Conservation (phyloP, 53 echinoderm and acorn worm genomes). For the Hippasteria phrygiana region DNA sequence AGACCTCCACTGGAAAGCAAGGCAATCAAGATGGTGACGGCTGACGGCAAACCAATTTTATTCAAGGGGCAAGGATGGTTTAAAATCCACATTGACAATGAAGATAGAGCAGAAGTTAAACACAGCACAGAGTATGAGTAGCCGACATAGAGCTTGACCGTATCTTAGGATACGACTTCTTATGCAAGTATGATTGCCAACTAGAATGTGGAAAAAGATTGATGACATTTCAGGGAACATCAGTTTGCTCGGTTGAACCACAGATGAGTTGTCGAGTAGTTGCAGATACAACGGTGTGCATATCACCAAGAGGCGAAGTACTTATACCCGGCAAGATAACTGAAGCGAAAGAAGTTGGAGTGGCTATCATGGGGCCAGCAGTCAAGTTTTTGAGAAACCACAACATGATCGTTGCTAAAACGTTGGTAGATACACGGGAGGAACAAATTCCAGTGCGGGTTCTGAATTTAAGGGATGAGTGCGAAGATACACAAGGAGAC, state of each 20-base stretch:
- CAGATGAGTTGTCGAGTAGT: background rate
- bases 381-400: background rate
- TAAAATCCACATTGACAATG: no score
- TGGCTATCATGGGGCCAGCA: background rate
- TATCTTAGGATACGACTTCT: slow-evolving; percentile 69
- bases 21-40: no score
- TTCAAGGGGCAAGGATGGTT: no score
- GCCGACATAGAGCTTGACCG: slow-evolving; percentile 65
- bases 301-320: slow-evolving; percentile 1
- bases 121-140: slow-evolving; percentile 51
- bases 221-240: background rate
- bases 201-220: slow-evolving; percentile 1
- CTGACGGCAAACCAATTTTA: no score
- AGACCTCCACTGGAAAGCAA: no score
- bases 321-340: background rate
- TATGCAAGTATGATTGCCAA: slow-evolving; percentile 45
- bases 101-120: no score
- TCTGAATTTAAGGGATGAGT: slow-evolving; percentile 14
- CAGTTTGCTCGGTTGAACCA: background rate
- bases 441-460: slow-evolving; percentile 31
- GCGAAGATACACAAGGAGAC: slow-evolving; percentile 11
- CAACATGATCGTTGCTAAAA: background rate
- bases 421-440: background rate
- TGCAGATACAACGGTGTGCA: background rate
- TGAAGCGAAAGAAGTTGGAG: background rate